Percentiles rank a stretch among this genome's conserved stretches.
phyloP scores from a whole-genome alignment of 2,888 invertebrate genomes.

The Agriotes lineatus region DNA sequence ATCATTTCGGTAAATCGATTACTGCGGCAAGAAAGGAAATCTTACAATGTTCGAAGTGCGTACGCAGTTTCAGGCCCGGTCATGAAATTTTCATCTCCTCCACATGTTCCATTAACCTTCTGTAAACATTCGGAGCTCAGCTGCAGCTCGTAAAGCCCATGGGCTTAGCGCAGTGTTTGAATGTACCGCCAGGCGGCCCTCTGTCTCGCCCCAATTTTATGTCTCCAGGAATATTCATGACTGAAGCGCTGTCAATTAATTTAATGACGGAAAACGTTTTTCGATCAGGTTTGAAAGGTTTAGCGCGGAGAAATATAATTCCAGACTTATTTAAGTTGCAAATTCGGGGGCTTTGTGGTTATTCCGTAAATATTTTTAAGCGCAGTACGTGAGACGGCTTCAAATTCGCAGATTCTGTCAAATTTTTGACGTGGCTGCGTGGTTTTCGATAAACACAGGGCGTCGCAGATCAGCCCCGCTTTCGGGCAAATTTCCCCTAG shows the following conservation, averaged over 20 bases:
- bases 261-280: background rate
- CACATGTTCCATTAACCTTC: slow-evolving; percentile 48
- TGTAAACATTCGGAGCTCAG: slow-evolving; percentile 49
- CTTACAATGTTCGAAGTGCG: slow-evolving; percentile 10
- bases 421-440: slow-evolving; percentile 10
- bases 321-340: background rate
- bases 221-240: slow-evolving; percentile 20
- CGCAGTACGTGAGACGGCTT: slow-evolving; percentile 14
- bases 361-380: slow-evolving; percentile 13
- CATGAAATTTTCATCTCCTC: slow-evolving; percentile 47
- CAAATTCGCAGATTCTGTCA: slow-evolving; percentile 13
- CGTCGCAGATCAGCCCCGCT: background rate
- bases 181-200: slow-evolving; percentile 9
- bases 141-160: slow-evolving; percentile 45
- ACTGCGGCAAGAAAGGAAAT: slow-evolving; percentile 18
- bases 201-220: slow-evolving; percentile 14
- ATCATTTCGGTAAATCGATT: slow-evolving; percentile 13
- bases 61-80: slow-evolving; percentile 24
- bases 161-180: slow-evolving; percentile 35
- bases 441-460: background rate
- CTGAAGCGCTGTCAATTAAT: slow-evolving; percentile 6
- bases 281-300: background rate
- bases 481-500: background rate
- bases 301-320: background rate
- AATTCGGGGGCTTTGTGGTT: slow-evolving; percentile 4